phyloP scores from a whole-genome alignment of 2,113 vertebrate species.

The Otus sunia region DNA sequence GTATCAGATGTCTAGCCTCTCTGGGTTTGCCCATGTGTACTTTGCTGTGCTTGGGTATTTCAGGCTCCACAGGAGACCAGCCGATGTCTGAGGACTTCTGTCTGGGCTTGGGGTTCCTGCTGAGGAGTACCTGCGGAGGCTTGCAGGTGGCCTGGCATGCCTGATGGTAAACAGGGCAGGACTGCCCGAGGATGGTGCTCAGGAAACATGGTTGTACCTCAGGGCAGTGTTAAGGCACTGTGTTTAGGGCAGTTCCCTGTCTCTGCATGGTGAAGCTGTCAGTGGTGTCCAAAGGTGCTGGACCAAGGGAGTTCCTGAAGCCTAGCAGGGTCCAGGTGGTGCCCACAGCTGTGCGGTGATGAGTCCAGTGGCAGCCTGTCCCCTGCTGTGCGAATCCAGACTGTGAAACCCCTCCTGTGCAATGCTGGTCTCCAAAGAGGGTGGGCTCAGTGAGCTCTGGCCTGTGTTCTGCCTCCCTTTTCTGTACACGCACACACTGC shows the following conservation, averaged over 20 bases:
- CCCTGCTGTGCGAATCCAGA: not conserved
- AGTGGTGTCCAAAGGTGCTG: not conserved
- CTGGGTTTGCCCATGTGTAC: not conserved
- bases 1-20: not conserved
- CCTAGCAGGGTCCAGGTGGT: not conserved
- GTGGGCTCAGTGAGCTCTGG: not conserved
- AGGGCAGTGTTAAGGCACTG: not conserved
- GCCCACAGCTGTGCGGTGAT: not conserved
- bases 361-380: not conserved
- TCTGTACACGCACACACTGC: not conserved
- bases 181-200: not conserved
- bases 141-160: not conserved
- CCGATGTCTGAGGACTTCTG: not conserved
- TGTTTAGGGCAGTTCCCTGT: not conserved
- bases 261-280: not conserved
- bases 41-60: accelerated
- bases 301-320: not conserved
- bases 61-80: not conserved
- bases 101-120: not conserved
- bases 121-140: not conserved
- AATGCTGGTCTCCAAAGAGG: not conserved
- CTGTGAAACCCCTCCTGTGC: not conserved
- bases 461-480: not conserved
- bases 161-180: not conserved
- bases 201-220: not conserved